Percentiles rank a stretch among this genome's conserved stretches.
Conservation (phyloP, 1,140 invertebrate genomes). For the Anadara kagoshimensis region DNA sequence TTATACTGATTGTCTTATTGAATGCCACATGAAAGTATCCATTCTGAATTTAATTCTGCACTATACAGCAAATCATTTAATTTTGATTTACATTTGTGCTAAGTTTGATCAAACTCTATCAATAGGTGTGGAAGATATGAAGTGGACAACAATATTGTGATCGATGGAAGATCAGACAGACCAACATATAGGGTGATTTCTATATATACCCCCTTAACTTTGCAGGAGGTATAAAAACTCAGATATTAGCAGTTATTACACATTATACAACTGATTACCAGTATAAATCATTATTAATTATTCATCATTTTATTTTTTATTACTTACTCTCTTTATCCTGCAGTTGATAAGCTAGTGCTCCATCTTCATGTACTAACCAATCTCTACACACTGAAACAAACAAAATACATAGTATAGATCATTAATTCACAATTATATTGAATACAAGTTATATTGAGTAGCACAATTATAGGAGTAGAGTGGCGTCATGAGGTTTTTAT, state of each 20-base stretch:
- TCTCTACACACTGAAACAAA: constrained; percentile 85
- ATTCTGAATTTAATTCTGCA: background rate
- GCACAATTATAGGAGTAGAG: no score
- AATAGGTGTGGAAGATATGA: no score
- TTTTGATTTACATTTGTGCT: no score
- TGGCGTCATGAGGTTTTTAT: no score
- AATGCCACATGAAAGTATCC: background rate
- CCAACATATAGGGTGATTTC: no score
- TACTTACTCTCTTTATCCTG: constrained; percentile 92
- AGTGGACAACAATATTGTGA: no score
- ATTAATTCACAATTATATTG: no score
- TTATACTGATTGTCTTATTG: background rate
- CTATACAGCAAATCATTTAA: background rate
- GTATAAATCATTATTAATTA: constrained; percentile 6
- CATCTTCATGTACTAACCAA: constrained; percentile 94
- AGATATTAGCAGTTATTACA: background rate
- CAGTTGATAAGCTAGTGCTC: constrained; percentile 89
- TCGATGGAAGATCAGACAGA: no score
- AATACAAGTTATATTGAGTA: no score
- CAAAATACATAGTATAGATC: background rate
- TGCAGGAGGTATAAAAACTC: background rate
- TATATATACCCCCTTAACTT: no score
- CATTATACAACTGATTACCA: background rate
- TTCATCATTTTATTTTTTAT: background rate
- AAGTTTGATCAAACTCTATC: no score